phyloP scores from a whole-genome alignment of 2,113 vertebrate species.

The Galemys pyrenaicus region DNA sequence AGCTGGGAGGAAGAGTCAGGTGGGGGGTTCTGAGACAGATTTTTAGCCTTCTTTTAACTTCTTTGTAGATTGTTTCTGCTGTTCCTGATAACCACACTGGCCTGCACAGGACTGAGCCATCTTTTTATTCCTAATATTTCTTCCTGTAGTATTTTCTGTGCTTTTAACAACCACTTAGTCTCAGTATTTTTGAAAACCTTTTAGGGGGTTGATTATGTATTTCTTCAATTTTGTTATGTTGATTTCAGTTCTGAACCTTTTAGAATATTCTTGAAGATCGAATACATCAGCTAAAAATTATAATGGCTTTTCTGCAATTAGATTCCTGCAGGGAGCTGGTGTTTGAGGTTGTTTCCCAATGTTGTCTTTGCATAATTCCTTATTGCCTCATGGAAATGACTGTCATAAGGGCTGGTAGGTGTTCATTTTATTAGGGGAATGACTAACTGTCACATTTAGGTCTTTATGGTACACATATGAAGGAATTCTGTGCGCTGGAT shows the following conservation, averaged over 20 bases:
- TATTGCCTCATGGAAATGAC: conserved; percentile 12
- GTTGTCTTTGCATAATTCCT: conserved; percentile 11
- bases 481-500: neutral
- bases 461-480: neutral
- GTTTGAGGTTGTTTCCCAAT: conserved; percentile 15
- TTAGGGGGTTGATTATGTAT: conserved; percentile 27
- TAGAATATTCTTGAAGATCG: conserved; percentile 52
- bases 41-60: neutral
- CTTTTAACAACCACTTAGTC: conserved; percentile 53
- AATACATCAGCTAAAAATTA: neutral
- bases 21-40: neutral
- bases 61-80: neutral
- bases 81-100: neutral
- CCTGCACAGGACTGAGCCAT: neutral
- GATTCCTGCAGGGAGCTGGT: neutral
- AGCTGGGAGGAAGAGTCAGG: neutral
- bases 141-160: neutral
- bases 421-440: conserved; percentile 27
- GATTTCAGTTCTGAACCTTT: conserved; percentile 58
- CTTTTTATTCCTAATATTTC: conserved; percentile 26
- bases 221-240: conserved; percentile 51
- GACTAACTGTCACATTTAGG: neutral
- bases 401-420: conserved; percentile 5
- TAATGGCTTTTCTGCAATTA: conserved; percentile 42
- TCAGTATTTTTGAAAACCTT: conserved; percentile 50